Percentiles rank a stretch among this genome's conserved stretches.
Evolutionary conservation across 2,113 vertebrate species (phyloP).

Genomic region (Coryphaenoides rupestris): DNA sequence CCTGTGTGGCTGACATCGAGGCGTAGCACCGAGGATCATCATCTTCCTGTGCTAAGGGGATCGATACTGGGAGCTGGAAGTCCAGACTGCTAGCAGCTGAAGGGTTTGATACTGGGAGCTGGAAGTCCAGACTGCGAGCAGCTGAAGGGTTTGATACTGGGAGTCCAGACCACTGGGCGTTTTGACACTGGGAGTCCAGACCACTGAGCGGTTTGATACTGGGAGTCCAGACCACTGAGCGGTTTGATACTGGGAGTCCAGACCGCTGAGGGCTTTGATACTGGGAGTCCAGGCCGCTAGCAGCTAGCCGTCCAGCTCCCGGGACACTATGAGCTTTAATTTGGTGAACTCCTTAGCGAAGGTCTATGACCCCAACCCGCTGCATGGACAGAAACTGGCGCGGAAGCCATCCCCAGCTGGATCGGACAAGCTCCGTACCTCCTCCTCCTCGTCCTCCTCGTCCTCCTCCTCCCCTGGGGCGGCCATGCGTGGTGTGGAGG

Average conservation of each 20-base stretch:
- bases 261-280: not conserved
- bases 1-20: not conserved
- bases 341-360: conserved; percentile 81
- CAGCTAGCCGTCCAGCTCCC: too few species aligned
- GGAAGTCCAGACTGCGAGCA: too few species aligned
- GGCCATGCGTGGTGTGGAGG: conserved; percentile 58
- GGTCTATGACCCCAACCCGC: conserved; percentile 74
- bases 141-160: too few species aligned
- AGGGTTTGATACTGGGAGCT: too few species aligned
- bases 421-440: conserved; percentile 36
- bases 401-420: conserved; percentile 48
- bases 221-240: too few species aligned
- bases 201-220: too few species aligned
- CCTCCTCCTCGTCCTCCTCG: conserved; percentile 22
- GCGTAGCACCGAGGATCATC: not conserved
- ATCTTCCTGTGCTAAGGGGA: conserved; percentile 2
- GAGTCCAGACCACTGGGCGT: too few species aligned
- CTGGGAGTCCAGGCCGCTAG: too few species aligned
- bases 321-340: conserved; percentile 58
- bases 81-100: too few species aligned
- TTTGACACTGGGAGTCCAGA: too few species aligned
- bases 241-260: too few species aligned
- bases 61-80: not conserved
- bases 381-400: conserved; percentile 69
- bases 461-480: conserved; percentile 21